Evolutionary conservation across 2,888 invertebrate genomes (phyloP).

Genomic region (Pristionchus arcanus): DNA sequence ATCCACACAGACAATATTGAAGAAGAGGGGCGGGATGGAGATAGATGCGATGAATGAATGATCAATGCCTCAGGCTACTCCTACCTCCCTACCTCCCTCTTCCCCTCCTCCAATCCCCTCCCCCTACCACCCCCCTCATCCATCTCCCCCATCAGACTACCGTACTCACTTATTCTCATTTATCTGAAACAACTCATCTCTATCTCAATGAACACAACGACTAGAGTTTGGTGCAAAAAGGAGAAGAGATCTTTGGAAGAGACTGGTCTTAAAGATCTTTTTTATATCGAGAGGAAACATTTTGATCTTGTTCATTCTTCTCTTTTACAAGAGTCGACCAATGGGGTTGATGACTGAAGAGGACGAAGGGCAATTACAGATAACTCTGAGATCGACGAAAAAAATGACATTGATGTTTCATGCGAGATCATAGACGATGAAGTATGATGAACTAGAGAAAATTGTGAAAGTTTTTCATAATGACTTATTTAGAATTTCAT

Average conservation of each 20-base stretch:
- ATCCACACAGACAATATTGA: conserved; percentile 34
- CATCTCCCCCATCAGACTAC: neutral
- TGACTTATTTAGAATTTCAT: neutral
- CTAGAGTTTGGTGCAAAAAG: conserved; percentile 3
- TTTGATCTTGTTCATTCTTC: conserved; percentile 20
- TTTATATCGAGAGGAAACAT: conserved; percentile 46
- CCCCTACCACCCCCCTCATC: neutral
- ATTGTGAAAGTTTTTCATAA: too few relatives aligned
- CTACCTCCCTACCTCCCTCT: neutral
- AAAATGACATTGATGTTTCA: neutral
- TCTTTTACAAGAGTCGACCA: conserved; percentile 32
- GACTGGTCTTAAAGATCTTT: conserved; percentile 49
- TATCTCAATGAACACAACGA: conserved; percentile 52
- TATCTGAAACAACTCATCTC: conserved; percentile 50
- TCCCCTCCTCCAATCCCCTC: conserved; percentile 24
- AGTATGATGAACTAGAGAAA: too few relatives aligned
- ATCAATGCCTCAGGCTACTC: conserved; percentile 37
- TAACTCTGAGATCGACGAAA: neutral
- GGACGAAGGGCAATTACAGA: neutral
- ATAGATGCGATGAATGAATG: neutral
- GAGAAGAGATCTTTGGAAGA: neutral
- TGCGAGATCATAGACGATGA: neutral
- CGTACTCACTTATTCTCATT: conserved; percentile 57
- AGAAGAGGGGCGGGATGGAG: neutral
- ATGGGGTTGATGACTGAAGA: conserved; percentile 7